These are phyloP conservation scores for Pomatostomus ruficeps DNA, from an alignment of 2,113 vertebrate genomes.

Conservation along the genomic window DNA sequence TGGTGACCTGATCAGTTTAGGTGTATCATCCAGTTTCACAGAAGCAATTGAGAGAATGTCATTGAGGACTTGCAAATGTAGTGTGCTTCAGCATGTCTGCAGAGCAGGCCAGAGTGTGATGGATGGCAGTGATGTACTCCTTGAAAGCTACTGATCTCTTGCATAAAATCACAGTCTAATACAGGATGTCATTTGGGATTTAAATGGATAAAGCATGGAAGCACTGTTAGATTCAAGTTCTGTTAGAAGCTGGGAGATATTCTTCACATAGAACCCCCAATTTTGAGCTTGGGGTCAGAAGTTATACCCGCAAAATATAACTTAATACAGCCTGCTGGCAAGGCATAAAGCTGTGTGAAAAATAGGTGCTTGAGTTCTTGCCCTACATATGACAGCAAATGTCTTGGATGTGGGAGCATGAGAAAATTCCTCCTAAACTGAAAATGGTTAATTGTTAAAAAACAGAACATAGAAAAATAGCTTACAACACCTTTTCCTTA, in stretches of 20 bases:
- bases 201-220: neutral
- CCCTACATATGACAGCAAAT: neutral
- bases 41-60: neutral
- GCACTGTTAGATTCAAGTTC: neutral
- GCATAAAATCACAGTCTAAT: neutral
- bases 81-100: neutral
- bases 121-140: neutral
- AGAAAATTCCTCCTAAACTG: neutral
- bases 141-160: neutral
- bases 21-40: slow-evolving; percentile 5
- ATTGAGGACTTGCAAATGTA: slow-evolving; percentile 18
- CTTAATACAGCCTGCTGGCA: neutral
- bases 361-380: neutral
- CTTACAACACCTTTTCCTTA: neutral
- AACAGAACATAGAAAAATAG: neutral
- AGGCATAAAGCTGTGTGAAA: neutral
- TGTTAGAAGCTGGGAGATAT: neutral
- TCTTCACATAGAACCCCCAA: neutral
- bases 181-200: neutral
- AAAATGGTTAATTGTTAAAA: neutral
- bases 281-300: neutral
- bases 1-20: slow-evolving; percentile 46
- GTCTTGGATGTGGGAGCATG: neutral
- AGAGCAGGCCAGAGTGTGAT: neutral
- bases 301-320: neutral